Percentiles rank a stretch among this genome's conserved stretches.
Evolutionary conservation across 2,888 invertebrate species (phyloP).

Genomic region (Leptogaster cylindrica): DNA sequence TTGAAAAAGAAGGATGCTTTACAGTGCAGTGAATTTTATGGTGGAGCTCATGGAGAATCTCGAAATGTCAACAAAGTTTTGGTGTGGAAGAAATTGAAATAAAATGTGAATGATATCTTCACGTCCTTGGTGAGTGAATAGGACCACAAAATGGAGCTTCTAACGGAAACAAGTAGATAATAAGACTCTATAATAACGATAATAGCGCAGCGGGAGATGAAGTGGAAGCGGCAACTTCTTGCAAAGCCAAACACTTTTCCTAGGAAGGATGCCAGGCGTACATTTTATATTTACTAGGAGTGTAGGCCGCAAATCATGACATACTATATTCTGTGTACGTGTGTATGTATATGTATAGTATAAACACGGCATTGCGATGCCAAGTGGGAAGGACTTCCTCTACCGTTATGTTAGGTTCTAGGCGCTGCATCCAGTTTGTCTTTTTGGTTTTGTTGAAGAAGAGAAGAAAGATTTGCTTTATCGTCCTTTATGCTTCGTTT

Average conservation of each 20-base stretch:
- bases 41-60: background rate
- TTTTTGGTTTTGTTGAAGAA: conserved; percentile 33
- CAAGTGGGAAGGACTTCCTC: background rate
- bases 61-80: conserved; percentile 19
- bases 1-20: background rate
- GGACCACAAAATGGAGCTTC: conserved; percentile 23
- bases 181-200: conserved; percentile 22
- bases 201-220: conserved; percentile 36
- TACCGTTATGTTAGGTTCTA: conserved; percentile 1
- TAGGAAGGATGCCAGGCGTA: conserved; percentile 4
- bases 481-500: conserved; percentile 24
- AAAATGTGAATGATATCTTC: background rate
- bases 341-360: background rate
- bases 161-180: conserved; percentile 22
- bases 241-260: conserved; percentile 45
- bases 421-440: conserved; percentile 28
- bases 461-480: conserved; percentile 37
- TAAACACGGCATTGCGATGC: background rate
- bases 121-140: background rate
- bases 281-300: conserved; percentile 28
- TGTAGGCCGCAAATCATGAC: conserved; percentile 15
- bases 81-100: conserved; percentile 11
- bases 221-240: conserved; percentile 35
- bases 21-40: too few relatives aligned
- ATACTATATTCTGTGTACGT: background rate